Base-by-base conservation (phyloP, 1,140 invertebrate genomes). In the Microplitis mediator region DNA sequence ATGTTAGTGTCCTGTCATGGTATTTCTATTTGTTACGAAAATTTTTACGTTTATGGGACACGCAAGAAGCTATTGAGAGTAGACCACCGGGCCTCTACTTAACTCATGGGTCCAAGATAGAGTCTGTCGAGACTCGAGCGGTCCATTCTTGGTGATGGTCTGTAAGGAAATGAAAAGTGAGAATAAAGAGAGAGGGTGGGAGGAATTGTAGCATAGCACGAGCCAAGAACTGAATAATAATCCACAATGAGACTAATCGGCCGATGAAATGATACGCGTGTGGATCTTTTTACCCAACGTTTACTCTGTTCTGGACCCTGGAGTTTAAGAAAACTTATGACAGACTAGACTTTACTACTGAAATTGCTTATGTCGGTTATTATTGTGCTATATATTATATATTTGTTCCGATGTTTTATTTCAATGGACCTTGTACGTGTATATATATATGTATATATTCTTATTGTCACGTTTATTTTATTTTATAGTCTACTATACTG, bases 221-320 rank as follows among this genome's bases (percentile, higher is more conserved):
- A 67, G 65, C 52, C 14, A 60, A 8, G 39, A 45, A 45, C 39
- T 45, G 11, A 45, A 11, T 5, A 45, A 45, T 45, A 79, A 77
- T 61, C 76, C 76, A 85, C 84, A 85, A 85, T 85, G 81, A 79
- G 78, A 78, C 79, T 83, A 84, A 85, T 85, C 83, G 84, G 81
- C 77, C 84, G 80, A 78, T 67, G 65, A 50, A 50, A 54, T 67
- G 65, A 67, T 67, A 67, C 61, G 61, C 35, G 34, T 39, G 50
- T 67, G 64, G 64, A 67, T 13, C 31, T 67, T 67, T 45, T 45
- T 45, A 9, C 3, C 8, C 6, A 45, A 45, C 11, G 11, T 45
- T 45, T 45, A 9, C 39, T 45, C 39, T 9, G 11, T 39, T 5
- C 6, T 23, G 39, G 39, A 45, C 39, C 6, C 6, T 11, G 11